Base-by-base conservation (phyloP, 2,888 invertebrate genomes). In the Seira sanloemensis region DNA sequence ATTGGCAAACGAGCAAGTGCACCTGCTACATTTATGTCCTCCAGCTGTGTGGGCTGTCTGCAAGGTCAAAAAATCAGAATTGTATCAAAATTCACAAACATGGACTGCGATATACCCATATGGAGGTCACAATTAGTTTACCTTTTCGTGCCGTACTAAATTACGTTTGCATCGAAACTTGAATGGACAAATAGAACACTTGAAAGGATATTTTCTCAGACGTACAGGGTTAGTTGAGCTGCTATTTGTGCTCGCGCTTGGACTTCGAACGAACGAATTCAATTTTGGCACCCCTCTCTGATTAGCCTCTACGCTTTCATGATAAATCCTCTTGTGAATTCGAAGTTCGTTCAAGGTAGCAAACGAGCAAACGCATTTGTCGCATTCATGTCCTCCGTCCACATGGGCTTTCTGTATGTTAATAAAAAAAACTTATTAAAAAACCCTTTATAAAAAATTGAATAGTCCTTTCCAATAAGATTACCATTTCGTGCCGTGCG, bases 1-100 rank as follows among this genome's bases (percentile, higher is more conserved):
- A 2, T 67, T 19, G n/a, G 37, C 46, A 54, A 77, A 77, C 2
- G 54, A 2, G 19, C 77, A 77, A 23, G 46, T 24, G 25, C 77
- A 77, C 2, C 7, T 4, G 9, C n/a, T 18, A 58, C 58, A 58
- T 9, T 4, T 9, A 18, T 58, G n/a, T 4, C 58, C 58, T 58
- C 58, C 58, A 58, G 2, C 2, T 7, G 18, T 12, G n/a, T 58
- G 58, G 2, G 58, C 58, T 58, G 7, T 5, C 58, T 58, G n/a
- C 5, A 58, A 58, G 12, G 4, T 58, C 7, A 58, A 58, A 37
- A 37, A 37, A 37, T 12, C 4, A 37, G n/a, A n/a, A n/a, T n/a
- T n/a, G n/a, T n/a, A n/a, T n/a, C n/a, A n/a, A n/a, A n/a, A n/a
- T n/a, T n/a, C n/a, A n/a, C n/a, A n/a, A n/a, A n/a, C n/a, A n/a